Conservation (phyloP, 2,113 vertebrate species). For the Canis aureus region DNA sequence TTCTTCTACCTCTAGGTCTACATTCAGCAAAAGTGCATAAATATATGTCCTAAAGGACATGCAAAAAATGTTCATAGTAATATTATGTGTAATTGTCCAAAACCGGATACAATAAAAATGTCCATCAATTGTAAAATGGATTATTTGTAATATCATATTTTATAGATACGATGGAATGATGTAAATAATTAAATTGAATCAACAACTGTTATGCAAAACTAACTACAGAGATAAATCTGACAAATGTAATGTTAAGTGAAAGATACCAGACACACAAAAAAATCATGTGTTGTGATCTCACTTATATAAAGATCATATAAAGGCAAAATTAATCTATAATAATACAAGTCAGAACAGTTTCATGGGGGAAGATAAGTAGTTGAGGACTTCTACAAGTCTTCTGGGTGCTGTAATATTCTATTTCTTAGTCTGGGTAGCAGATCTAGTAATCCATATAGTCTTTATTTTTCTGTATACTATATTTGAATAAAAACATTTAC, state of each 20-base stretch:
- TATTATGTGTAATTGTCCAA: background rate
- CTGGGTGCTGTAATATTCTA: background rate
- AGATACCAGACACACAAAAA: background rate
- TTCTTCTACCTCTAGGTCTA: background rate
- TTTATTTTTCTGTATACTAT: background rate
- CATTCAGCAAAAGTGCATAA: background rate
- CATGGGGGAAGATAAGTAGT: background rate
- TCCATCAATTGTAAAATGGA: background rate
- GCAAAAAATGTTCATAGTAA: background rate
- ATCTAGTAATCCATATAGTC: background rate
- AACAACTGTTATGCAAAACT: background rate
- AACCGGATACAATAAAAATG: background rate
- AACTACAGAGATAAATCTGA: constrained; percentile 1
- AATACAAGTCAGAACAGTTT: background rate
- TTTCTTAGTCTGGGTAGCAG: background rate
- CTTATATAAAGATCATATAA: background rate
- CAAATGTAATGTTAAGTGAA: background rate
- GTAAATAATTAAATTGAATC: constrained; percentile 1
- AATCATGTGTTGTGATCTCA: background rate
- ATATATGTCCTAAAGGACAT: background rate
- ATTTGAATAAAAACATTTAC: background rate
- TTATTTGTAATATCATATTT: background rate
- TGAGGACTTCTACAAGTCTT: background rate
- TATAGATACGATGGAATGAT: background rate
- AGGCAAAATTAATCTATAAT: background rate